phyloP scores from a whole-genome alignment of 2,797 vertebrate species.

The Morelia viridis region DNA sequence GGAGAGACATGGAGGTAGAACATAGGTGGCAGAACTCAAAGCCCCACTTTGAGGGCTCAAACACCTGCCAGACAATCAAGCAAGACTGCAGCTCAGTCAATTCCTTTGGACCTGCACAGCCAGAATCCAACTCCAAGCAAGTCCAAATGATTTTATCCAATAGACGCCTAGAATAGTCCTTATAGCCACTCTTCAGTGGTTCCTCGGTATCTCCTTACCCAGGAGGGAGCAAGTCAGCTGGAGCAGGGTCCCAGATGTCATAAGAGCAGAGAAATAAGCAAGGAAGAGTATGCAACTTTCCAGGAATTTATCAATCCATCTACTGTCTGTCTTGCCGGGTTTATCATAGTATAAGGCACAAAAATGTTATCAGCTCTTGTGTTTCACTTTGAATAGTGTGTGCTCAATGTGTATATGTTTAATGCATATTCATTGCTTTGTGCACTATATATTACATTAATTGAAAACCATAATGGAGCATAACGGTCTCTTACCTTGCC shows the following conservation, averaged over 20 bases:
- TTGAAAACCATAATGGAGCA: slow-evolving; percentile 5
- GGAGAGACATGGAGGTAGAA: not conserved
- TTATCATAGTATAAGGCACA: not conserved
- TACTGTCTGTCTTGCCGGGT: not conserved
- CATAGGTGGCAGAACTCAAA: not conserved
- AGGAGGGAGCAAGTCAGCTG: not conserved
- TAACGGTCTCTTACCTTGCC: slow-evolving; percentile 1
- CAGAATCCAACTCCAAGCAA: not conserved
- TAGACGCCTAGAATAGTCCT: not conserved
- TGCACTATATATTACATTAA: slow-evolving; percentile 3
- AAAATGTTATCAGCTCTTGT: not conserved
- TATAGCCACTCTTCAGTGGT: not conserved
- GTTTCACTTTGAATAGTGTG: not conserved
- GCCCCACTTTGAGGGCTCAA: not conserved
- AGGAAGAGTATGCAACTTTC: not conserved
- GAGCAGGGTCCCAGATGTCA: not conserved
- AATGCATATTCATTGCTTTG: slow-evolving; percentile 21
- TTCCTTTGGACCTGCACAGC: not conserved
- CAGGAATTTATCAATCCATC: not conserved
- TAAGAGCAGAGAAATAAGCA: not conserved
- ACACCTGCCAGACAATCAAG: not conserved
- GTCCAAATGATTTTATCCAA: not conserved
- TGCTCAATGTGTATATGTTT: not conserved
- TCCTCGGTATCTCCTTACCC: not conserved
- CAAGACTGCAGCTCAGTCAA: not conserved